Base-by-base conservation (phyloP, 2,888 invertebrate genomes). In the Lepeophtheirus nordmannii region DNA sequence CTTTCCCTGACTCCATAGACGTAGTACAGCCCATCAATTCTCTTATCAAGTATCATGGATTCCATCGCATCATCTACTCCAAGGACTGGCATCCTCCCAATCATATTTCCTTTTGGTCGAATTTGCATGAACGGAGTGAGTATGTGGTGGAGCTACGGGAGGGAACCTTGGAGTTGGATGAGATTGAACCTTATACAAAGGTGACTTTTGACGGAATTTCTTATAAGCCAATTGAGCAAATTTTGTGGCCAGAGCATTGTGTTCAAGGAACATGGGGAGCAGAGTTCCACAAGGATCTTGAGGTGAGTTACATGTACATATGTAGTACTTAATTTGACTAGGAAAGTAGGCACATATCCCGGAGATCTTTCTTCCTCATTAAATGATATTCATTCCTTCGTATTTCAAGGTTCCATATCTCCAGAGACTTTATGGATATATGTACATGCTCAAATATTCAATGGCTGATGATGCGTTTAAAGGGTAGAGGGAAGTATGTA, bases 51-150 rank as follows among this genome's bases (percentile, higher is more conserved):
- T 81, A 83, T 0, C 85, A 89, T 11, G 81, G 83, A 66, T 94
- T 93, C 76, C 88, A 92, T 78, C 82, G 85, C 38, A 84, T 91
- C 58, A 89, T 90, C 76, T 97, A 94, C 78, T 90, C 94, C 0
- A 80, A 89, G 72, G 97, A 97, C 79, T 97, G 96, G 94, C 97
- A 97, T 79, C 96, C 96, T 0, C 83, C 85, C 56, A 86, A 93
- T 78, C 93, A 93, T 77, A 89, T 96, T 46, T 94, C 94, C 10
- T 97, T 97, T 77, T 86, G 92, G 70, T 94, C 96, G 75, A 96
- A 96, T 77, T 76, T 90, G 67, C 85, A 89, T 73, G 80, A 83
- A 10, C 53, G 53, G 1, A 14, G 53, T n/a, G 53, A 8, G 53
- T 3, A 46, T 17, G 53, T 46, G 53, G 17, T n/a, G 53, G 53